Evolutionary conservation across 2,888 invertebrate species (phyloP), one percentile per base, ranked within the genome.

Genomic region (Lasioglossum calceatum): DNA sequence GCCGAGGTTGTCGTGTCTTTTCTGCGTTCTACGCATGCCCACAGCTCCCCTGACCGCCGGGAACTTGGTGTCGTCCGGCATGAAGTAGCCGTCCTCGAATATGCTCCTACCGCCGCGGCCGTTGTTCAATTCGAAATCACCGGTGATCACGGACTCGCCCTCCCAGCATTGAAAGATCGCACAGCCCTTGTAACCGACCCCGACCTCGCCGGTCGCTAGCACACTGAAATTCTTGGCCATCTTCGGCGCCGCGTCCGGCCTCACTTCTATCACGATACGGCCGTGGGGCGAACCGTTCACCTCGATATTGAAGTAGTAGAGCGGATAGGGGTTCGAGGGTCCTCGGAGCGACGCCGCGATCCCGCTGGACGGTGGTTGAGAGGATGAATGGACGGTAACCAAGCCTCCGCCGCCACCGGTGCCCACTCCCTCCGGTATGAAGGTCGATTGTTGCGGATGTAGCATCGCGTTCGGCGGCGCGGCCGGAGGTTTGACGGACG

Each of bases 101-200:
- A 97, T 97, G 76, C 97, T 97, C 80, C 97, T 96, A 0, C 98
- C 98, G 32, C 98, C 98, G 78, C 98, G 96, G 0, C 98, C 98
- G 94, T 97, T 98, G 95, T 98, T 98, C 90, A 97, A 95, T 95
- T 98, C 98, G 95, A 97, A 98, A 95, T 98, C 98, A 36, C 98
- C 98, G 27, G 97, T 97, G 91, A 98, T 97, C 75, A 98, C 97
- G 94, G 97, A 97, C 94, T 98, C 98, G 89, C 97, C 97, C 92
- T 97, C 97, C 98, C 98, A 98, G 93, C 98, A 97, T 94, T 98
- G 98, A 95, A 98, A 98, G 91, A 98, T 97, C 91, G 97, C 96
- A 95, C 98, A 98, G 67, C 98, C 98, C 92, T 97, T 97, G 95
- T 98, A 98, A 73, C 98, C 97, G 92, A 97, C 96, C 44, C 98